phyloP scores from a whole-genome alignment of 2,888 invertebrate species.

The Timema podura region DNA sequence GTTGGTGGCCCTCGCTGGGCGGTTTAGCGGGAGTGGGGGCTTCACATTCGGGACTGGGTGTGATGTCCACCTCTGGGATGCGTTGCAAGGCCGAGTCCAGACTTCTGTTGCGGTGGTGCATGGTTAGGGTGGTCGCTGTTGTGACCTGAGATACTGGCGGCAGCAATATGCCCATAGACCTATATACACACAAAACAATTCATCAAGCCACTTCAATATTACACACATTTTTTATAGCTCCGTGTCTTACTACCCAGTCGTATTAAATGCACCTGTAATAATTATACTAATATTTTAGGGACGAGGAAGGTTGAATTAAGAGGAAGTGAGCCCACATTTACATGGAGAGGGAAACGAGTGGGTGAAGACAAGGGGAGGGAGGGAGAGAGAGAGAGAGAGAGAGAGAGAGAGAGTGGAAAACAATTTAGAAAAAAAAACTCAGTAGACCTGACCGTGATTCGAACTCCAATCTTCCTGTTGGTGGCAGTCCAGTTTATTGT shows the following conservation, averaged over 20 bases:
- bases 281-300: no score
- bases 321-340: neutral
- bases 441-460: neutral
- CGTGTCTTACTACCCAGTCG: no score
- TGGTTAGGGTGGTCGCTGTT: conserved; percentile 50
- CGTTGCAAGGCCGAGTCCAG: conserved; percentile 84
- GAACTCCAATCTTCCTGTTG: no score
- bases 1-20: conserved; percentile 11
- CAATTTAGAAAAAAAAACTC: neutral
- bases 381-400: conserved; percentile 3
- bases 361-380: neutral
- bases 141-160: conserved; percentile 57
- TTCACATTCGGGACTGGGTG: conserved; percentile 60
- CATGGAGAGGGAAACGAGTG: neutral
- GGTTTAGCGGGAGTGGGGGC: conserved; percentile 30
- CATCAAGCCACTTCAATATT: neutral
- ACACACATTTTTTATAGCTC: neutral
- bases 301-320: neutral
- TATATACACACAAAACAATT: conserved; percentile 38
- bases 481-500: no score
- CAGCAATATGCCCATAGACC: conserved; percentile 62
- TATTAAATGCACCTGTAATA: no score
- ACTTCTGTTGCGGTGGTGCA: conserved; percentile 84
- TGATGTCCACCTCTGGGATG: conserved; percentile 79
- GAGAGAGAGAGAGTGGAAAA: neutral